Evolutionary conservation across 64 coral and sea anemone genomes (phyloP).

Genomic region (Montipora cactus): DNA sequence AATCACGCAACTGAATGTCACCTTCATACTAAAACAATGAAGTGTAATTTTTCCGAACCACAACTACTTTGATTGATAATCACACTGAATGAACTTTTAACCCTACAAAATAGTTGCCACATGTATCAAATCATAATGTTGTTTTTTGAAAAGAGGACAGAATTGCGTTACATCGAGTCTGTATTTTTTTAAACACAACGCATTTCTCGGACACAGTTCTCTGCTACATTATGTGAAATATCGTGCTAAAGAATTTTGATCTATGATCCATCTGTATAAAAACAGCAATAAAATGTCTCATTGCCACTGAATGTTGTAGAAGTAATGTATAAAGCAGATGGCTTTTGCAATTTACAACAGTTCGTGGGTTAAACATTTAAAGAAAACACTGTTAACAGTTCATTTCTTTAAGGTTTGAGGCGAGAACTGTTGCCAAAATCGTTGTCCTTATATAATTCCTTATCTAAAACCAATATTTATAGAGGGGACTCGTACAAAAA

Average conservation of each 20-base stretch:
- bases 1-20: constrained; percentile 1
- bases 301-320: background rate
- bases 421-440: background rate
- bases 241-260: background rate
- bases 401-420: background rate
- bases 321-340: background rate
- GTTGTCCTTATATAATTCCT: background rate
- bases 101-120: background rate
- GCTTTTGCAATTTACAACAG: background rate
- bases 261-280: background rate
- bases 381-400: background rate
- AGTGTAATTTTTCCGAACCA: background rate
- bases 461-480: background rate
- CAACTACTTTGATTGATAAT: constrained; percentile 1
- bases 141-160: background rate
- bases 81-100: background rate
- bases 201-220: background rate
- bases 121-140: background rate
- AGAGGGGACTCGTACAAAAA: background rate
- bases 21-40: background rate
- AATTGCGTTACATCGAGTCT: background rate
- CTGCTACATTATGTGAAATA: background rate
- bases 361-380: background rate
- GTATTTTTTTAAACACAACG: background rate
- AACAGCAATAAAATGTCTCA: background rate